Evolutionary conservation across 2,113 vertebrate genomes (phyloP).

Genomic region (Thryonomys swinderianus): DNA sequence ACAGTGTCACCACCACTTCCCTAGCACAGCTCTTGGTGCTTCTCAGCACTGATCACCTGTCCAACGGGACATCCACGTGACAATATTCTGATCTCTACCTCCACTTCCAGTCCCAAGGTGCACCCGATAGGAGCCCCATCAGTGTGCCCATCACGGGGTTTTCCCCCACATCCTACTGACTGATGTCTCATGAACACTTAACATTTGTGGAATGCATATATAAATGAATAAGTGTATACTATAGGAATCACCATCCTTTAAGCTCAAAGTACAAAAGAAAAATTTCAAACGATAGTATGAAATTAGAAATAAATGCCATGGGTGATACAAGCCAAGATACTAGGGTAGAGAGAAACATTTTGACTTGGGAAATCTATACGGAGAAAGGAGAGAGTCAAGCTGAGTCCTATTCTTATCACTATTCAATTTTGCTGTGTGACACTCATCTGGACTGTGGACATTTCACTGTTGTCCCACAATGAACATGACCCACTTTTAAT

Average conservation of each 20-base stretch:
- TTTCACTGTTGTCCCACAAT: background rate
- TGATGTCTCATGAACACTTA: background rate
- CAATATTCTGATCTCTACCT: background rate
- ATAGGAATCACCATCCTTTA: background rate
- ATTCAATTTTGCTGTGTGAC: background rate
- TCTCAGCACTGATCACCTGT: background rate
- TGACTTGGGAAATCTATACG: background rate
- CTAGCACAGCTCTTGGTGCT: background rate
- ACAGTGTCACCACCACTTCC: background rate
- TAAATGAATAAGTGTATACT: background rate
- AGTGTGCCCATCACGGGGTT: background rate
- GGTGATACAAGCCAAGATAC: background rate
- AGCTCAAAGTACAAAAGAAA: conserved; percentile 35
- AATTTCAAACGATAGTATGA: background rate
- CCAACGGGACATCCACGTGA: too few relatives aligned
- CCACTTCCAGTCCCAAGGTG: background rate
- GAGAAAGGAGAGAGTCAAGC: background rate
- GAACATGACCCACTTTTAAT: background rate
- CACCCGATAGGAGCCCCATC: background rate
- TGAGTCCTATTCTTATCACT: background rate
- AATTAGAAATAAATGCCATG: background rate
- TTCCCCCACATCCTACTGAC: background rate
- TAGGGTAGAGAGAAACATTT: background rate
- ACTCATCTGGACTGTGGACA: background rate
- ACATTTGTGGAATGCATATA: background rate